Evolutionary conservation across 1,140 invertebrate species (phyloP), one percentile per base, ranked within the genome.

Genomic region (Ceratina calcarata): DNA sequence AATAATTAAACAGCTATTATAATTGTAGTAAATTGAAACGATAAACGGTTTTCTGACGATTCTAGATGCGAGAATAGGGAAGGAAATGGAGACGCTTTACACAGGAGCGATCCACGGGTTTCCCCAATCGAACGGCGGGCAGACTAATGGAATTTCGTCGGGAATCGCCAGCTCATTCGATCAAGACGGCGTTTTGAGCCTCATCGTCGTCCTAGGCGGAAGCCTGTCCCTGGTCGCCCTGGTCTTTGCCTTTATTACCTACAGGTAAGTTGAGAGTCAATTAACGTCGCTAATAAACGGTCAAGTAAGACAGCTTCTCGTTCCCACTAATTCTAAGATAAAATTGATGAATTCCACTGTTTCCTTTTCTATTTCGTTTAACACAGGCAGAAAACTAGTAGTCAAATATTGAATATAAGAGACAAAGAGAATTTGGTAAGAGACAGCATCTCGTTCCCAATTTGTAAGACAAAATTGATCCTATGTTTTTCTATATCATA

Each of bases 191-290:
- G 91, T 95, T 53, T 88, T 95, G n/a, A 95, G 94, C 6, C 89
- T 96, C n/a, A 91, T 95, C 75, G 95, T 95, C 45, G 95, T 96
- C 2, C 91, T 96, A 1, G 95, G 95, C 10, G 95, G 95, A 83
- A 95, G 95, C 87, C 91, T 95, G n/a, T 95, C 95, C 22, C 91
- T 96, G 60, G 95, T 96, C 3, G 95, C 95, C 20, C 92, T 96
- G 24, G 95, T 95, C 64, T 95, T 96, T 87, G 95, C 95, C 70
- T 96, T 96, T 90, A 96, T 96, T 86, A 96, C 95, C 2, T 96
- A 95, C 92, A 96, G 95, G 95, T 95, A 91, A 94, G 93, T 85
- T 8, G 6, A 62, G 24, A 61, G 49, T 69, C 24, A 6, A 62
- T 61, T 77, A 51, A 16, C 53, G 3, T 16, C 51, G n/a, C 4